Conservation (phyloP, 2,797 vertebrate genomes). For the Coluber constrictor region DNA sequence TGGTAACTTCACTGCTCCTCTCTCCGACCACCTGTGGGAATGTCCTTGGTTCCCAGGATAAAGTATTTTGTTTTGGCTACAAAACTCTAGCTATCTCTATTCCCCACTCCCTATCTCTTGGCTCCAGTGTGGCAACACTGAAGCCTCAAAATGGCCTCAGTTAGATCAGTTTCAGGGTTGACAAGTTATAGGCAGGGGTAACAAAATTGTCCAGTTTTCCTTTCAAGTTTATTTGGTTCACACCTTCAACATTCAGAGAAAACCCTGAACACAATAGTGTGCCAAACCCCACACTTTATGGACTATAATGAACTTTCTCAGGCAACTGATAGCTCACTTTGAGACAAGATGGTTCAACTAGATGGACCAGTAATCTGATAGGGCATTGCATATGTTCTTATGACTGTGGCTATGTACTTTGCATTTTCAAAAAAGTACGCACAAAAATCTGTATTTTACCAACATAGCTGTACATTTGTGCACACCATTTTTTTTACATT, state of each 20-base stretch:
- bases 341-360: background rate
- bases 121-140: no score
- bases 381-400: background rate
- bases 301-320: background rate
- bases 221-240: background rate
- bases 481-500: background rate
- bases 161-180: no score
- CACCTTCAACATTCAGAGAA: background rate
- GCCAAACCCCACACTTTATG: background rate
- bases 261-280: background rate
- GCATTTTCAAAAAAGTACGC: background rate
- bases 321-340: background rate
- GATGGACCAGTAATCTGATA: background rate
- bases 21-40: no score
- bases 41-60: no score
- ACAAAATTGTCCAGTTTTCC: background rate
- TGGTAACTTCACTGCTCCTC: no score
- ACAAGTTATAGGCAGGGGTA: background rate
- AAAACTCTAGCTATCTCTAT: no score
- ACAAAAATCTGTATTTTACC: background rate
- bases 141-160: no score
- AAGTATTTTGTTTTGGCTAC: no score
- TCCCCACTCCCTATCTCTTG: no score
- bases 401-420: background rate
- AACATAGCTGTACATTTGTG: background rate